Percentiles rank a stretch among this genome's conserved stretches.
Evolutionary conservation across 2,797 vertebrate species (phyloP).

Genomic region (Oreortyx pictus): DNA sequence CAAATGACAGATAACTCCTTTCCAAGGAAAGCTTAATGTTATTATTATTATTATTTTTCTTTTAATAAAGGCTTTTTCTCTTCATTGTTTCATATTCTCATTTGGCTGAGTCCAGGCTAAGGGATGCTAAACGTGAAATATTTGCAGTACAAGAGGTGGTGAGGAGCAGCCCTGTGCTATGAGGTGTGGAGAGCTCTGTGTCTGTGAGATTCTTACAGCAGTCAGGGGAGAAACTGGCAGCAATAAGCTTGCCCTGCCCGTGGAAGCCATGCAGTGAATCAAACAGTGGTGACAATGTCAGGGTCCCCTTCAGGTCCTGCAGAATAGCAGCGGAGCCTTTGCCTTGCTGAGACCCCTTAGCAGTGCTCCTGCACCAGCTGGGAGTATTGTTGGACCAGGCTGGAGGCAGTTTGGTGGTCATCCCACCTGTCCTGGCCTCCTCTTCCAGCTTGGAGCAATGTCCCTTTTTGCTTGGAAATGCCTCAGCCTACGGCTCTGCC

Average conservation of each 20-base stretch:
- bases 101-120: background rate
- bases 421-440: accelerated
- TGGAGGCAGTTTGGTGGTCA: background rate
- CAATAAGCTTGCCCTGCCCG: background rate
- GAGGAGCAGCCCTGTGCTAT: background rate
- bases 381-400: accelerated
- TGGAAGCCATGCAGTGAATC: slow-evolving; percentile 23
- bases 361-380: background rate
- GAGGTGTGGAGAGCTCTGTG: background rate
- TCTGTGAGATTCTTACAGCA: background rate
- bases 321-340: background rate
- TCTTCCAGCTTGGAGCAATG: background rate
- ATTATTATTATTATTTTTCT: background rate
- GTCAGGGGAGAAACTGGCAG: slow-evolving; percentile 1
- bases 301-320: background rate
- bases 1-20: background rate
- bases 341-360: background rate
- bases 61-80: background rate
- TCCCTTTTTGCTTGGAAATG: background rate
- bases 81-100: slow-evolving; percentile 21
- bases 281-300: slow-evolving; percentile 4
- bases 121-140: slow-evolving; percentile 28
- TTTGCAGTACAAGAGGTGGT: background rate
- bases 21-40: slow-evolving; percentile 35
- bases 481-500: background rate